Percentiles rank a stretch among this genome's conserved stretches.
Evolutionary conservation across 1,140 invertebrate species (phyloP).

Genomic region (Drosophila melanica): DNA sequence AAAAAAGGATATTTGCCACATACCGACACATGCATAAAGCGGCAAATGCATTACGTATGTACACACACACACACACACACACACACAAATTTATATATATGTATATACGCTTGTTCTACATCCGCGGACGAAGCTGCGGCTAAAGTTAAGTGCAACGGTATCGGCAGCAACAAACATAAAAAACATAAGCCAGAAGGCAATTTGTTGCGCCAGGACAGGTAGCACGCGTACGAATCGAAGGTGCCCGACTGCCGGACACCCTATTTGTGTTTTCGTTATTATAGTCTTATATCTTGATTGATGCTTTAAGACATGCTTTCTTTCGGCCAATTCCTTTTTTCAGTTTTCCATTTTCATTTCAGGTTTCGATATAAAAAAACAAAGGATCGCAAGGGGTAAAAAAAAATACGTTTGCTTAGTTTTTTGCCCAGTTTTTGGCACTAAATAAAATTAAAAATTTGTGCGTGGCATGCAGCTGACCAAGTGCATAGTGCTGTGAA

Average conservation of each 20-base stretch:
- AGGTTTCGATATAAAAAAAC: too few species aligned
- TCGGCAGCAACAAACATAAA: conserved; percentile 12
- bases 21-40: conserved; percentile 46
- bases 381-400: background rate
- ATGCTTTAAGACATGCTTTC: too few species aligned
- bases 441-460: conserved; percentile 69
- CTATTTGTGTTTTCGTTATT: background rate
- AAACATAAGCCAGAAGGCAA: conserved; percentile 61
- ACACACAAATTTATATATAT: conserved; percentile 21
- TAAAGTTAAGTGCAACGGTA: conserved; percentile 62
- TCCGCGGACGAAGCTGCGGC: conserved; percentile 22
- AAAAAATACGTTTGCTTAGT: conserved; percentile 15
- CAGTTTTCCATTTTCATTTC: too few species aligned
- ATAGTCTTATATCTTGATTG: too few species aligned
- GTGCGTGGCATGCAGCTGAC: conserved; percentile 41
- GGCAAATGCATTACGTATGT: conserved; percentile 57
- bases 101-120: conserved; percentile 7
- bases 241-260: background rate
- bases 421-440: conserved; percentile 12
- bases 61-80: conserved; percentile 29
- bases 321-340: too few species aligned
- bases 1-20: conserved; percentile 42
- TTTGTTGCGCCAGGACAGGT: conserved; percentile 62
- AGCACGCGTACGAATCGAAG: background rate
- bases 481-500: conserved; percentile 46